Percentiles rank a stretch among this genome's conserved stretches.
phyloP scores from a whole-genome alignment of 2,113 vertebrate genomes.

The Sander vitreus region DNA sequence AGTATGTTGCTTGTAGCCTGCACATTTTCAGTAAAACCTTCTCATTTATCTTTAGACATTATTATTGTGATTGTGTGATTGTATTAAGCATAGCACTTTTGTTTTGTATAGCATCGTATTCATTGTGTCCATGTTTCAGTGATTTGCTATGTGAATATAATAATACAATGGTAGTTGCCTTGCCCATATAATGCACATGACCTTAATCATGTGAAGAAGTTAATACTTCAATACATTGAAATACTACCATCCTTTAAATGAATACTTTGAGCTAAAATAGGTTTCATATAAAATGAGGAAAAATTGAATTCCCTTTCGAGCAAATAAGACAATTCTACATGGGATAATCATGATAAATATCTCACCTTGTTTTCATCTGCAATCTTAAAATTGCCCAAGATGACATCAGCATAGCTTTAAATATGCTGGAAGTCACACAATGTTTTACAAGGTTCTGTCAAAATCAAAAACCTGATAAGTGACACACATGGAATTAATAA shows the following conservation, averaged over 20 bases:
- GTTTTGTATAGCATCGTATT: not conserved
- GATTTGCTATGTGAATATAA: not conserved
- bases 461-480: not conserved
- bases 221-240: not conserved
- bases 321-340: not conserved
- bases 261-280: not conserved
- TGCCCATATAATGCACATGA: not conserved
- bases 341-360: not conserved
- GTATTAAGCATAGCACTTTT: not conserved
- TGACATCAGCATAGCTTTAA: not conserved
- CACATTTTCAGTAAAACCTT: not conserved
- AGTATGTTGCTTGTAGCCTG: not conserved
- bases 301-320: not conserved
- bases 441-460: not conserved
- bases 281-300: not conserved
- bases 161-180: not conserved
- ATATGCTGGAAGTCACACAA: not conserved
- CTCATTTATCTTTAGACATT: not conserved
- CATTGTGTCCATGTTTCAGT: not conserved
- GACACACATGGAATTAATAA: not conserved
- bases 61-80: not conserved
- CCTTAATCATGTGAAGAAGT: not conserved
- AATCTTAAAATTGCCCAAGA: not conserved
- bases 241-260: not conserved
- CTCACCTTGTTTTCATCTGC: not conserved